Base-by-base conservation (phyloP, 2,888 invertebrate genomes). In the Hirtodrosophila trivittata region DNA sequence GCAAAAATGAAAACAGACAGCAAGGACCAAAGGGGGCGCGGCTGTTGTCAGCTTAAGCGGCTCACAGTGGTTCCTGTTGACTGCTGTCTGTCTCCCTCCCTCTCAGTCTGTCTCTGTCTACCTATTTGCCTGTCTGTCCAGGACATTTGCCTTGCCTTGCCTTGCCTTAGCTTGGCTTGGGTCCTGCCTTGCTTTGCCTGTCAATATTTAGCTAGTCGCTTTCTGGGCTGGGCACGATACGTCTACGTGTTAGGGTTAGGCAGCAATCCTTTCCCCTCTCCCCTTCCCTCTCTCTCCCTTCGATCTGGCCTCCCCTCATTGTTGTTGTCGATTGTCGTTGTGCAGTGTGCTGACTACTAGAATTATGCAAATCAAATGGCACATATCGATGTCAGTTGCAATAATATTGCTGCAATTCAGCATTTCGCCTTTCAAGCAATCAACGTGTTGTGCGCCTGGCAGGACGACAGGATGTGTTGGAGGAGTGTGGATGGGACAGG, bases 341-440 rank as follows among this genome's bases (percentile, higher is more conserved):
- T 49, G 42, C 35, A 43, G 30, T 35, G 38, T 42, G 47, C 72
- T 65, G 71, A 51, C 65, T 63, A 63, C 63, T 54, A 45, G 70
- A 75, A 83, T 81, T 81, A 81, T 81, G 86, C 86, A 81, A 86
- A 81, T 81, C 86, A 81, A 81, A 81, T 86, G 76, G 76, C 83
- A 86, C 70, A 80, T 86, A 78, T 78, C 80, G 70, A 70, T 83
- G 86, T 83, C 86, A 82, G 75, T 82, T 78, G 78, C 78, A 78
- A 75, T 78, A 78, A 77, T 78, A 78, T 78, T 78, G 86, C 78
- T 75, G 78, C 78, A 78, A 78, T 83, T 83, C 86, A 80, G 83
- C 86, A 82, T 47, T 75, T 63, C 59, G 54, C 51, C 58, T 63
- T 59, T 57, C 28, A 32, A 55, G 78, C 75, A 77, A 76, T 76